Evolutionary conservation across 1,140 invertebrate species (phyloP).

Genomic region (Hermetia illucens): DNA sequence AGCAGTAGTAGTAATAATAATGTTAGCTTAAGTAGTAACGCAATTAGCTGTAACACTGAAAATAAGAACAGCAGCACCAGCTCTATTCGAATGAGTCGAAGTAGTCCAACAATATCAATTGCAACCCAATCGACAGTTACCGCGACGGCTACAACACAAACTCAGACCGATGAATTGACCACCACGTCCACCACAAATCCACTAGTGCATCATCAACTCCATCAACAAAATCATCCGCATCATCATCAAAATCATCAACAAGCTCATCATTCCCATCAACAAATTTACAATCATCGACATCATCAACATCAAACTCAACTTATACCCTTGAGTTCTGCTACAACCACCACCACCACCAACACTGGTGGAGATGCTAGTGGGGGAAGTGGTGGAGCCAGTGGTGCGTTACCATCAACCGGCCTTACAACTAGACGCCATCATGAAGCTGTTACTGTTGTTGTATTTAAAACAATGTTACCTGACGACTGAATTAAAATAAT

Average conservation of each 20-base stretch:
- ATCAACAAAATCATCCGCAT: slow-evolving; percentile 10
- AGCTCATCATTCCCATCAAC: slow-evolving; percentile 8
- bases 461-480: slow-evolving; percentile 33
- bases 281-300: no score
- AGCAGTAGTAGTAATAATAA: slow-evolving; percentile 2
- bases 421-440: slow-evolving; percentile 9
- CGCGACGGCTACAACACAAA: slow-evolving; percentile 12
- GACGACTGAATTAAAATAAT: slow-evolving; percentile 32
- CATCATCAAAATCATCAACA: slow-evolving; percentile 2
- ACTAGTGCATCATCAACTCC: slow-evolving; percentile 9
- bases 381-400: slow-evolving; percentile 3
- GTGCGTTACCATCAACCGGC: slow-evolving; percentile 5
- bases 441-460: slow-evolving; percentile 32
- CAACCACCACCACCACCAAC: slow-evolving; percentile 2
- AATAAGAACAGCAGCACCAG: slow-evolving; percentile 15
- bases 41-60: slow-evolving; percentile 5
- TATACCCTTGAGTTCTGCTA: no score
- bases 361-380: background rate
- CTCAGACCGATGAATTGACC: slow-evolving; percentile 21
- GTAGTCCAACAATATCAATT: slow-evolving; percentile 6
- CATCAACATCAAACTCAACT: slow-evolving; percentile 11
- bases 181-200: slow-evolving; percentile 2
- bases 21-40: slow-evolving; percentile 6
- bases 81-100: slow-evolving; percentile 3
- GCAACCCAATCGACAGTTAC: background rate